Evolutionary conservation across 2,113 vertebrate genomes (phyloP), one percentile per base, ranked within the genome.

Genomic region (Coracopsis vasa): DNA sequence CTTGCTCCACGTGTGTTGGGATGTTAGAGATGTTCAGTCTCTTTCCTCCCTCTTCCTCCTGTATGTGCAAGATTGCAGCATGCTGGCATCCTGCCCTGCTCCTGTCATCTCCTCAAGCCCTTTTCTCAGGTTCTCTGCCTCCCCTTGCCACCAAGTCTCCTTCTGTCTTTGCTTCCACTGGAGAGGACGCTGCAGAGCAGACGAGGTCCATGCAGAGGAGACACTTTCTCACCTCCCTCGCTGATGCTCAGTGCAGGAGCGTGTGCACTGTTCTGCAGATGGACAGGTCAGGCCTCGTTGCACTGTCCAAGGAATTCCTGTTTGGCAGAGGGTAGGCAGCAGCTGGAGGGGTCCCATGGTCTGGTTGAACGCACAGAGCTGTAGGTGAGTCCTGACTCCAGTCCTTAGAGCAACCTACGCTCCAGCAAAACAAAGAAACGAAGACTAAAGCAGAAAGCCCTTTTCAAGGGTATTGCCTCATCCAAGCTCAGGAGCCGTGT

Each of bases 401-500:
- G 91, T 82, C 80, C 83, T 60, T n/a, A 42, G 27, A 70, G 79
- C 74, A 62, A 54, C 58, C 54, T 20, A 70, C 10, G 2, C 80
- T 79, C 61, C 95, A 72, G 88, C 58, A n/a, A 33, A 88, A 91
- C 77, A 53, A 35, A 79, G 88, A 74, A 94, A 84, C 78, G 82
- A 60, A 82, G 85, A 51, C 88, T 90, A 51, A 50, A 96, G 47
- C 79, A 65, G 67, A 64, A 82, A 83, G 64, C 67, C 83, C 79
- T 87, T 94, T 48, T 33, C 82, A 60, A 67, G 54, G 96, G 91
- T 41, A 25, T 45, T 31, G 78, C 56, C 85, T 61, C 48, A 7
- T 50, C 42, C 37, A 64, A 97, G 97, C 98, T 97, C 96, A 96
- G 98, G 97, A 97, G 98, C 98, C 72, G 97, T 94, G 98, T 98